Percentiles rank a stretch among this genome's conserved stretches.
phyloP scores from a whole-genome alignment of 1,140 invertebrate genomes.

The Aethina tumida region DNA sequence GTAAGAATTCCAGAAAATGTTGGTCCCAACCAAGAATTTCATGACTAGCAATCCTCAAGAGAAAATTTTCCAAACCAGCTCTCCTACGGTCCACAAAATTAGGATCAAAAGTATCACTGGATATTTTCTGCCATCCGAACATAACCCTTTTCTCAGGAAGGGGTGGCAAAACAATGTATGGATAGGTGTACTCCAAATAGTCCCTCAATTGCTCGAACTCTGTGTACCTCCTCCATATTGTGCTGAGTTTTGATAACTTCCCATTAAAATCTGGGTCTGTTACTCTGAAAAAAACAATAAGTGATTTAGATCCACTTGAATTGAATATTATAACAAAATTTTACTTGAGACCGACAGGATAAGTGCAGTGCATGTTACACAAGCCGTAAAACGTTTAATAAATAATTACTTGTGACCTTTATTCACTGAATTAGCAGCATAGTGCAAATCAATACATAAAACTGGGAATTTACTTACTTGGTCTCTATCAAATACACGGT shows the following conservation, averaged over 20 bases:
- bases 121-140: slow-evolving; percentile 69
- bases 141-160: slow-evolving; percentile 73
- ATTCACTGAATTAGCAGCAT: slow-evolving; percentile 7
- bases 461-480: slow-evolving; percentile 46
- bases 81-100: slow-evolving; percentile 74
- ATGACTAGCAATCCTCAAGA: slow-evolving; percentile 65
- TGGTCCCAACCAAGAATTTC: slow-evolving; percentile 62
- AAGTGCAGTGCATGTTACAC: slow-evolving; percentile 3
- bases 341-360: slow-evolving; percentile 8
- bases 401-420: slow-evolving; percentile 2
- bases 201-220: slow-evolving; percentile 73
- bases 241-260: slow-evolving; percentile 50
- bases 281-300: slow-evolving; percentile 33
- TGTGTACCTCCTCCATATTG: slow-evolving; percentile 72
- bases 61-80: slow-evolving; percentile 72
- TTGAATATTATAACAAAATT: neutral
- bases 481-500: slow-evolving; percentile 78
- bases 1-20: slow-evolving; percentile 65
- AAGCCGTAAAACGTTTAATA: neutral
- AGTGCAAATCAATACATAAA: slow-evolving; percentile 11
- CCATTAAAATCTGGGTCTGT: slow-evolving; percentile 57
- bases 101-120: slow-evolving; percentile 73
- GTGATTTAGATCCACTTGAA: neutral
- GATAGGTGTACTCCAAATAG: slow-evolving; percentile 67
- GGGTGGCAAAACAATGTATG: slow-evolving; percentile 67